Evolutionary conservation across 2,888 invertebrate genomes (phyloP), one percentile per base, ranked within the genome.

Genomic region (Eristalis pertinax): DNA sequence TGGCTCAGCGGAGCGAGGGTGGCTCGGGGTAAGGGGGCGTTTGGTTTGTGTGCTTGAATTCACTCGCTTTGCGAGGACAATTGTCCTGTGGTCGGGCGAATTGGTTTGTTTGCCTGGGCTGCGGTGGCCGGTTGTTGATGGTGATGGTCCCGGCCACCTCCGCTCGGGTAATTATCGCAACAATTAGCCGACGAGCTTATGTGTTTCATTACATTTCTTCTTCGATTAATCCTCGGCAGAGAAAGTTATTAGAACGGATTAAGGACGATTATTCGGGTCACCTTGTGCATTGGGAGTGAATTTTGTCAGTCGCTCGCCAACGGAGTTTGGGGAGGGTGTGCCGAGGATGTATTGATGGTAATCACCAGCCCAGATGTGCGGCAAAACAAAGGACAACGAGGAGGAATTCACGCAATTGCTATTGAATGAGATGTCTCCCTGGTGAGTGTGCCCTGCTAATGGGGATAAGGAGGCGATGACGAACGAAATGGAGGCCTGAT

Each of bases 111-210:
- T 69, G 69, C 43, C 43, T 4, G 35, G 4, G 19, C 32, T 8
- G 24, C 24, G n/a, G 58, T 32, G 22, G 68, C 32, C 32, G 7
- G 32, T 32, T 60, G 38, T 22, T 70, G 69, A 22, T 22, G 35
- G 58, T 13, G 50, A 29, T 19, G 56, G 56, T 58, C 7, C 13
- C 19, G 8, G n/a, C 41, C 29, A 10, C 29, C 32, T 38, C 0
- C 38, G 41, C 19, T 13, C 26, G 58, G 38, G 58, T 41, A 41
- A 75, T 67, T 75, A 67, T 75, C 67, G 67, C 29, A 29, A 60
- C 60, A 60, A 67, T 60, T 67, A 75, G 60, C 41, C 56, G 26
- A 58, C 67, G 58, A 75, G 67, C 29, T 75, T 75, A 58, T 67
- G 67, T 29, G 41, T 75, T 60, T 75, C 56, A 67, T 67, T 67